These are phyloP conservation scores for Drosophila azteca DNA, from an alignment of 1,140 invertebrate species.

Conservation along the genomic window DNA sequence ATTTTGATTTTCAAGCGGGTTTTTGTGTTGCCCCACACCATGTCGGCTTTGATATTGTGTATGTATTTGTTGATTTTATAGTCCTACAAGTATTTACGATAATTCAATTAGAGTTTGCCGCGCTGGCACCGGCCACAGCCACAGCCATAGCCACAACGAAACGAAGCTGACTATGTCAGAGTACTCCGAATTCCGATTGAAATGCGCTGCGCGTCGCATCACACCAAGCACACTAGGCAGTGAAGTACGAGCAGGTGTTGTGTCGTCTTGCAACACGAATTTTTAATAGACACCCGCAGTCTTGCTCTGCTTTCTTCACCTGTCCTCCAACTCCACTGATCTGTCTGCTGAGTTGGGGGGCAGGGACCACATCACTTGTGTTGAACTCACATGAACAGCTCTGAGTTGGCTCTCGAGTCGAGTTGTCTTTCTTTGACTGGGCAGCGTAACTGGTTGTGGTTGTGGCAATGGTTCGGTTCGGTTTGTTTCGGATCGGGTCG, in stretches of 20 bases:
- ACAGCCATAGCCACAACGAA: slow-evolving; percentile 6
- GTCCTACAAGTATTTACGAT: slow-evolving; percentile 25
- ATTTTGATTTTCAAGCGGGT: slow-evolving; percentile 53
- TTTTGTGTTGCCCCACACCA: slow-evolving; percentile 41
- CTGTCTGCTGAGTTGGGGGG: too few relatives aligned
- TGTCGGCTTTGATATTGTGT: slow-evolving; percentile 21
- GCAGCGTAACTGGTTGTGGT: slow-evolving; percentile 49
- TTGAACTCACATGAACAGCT: slow-evolving; percentile 28
- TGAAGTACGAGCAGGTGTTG: too few relatives aligned
- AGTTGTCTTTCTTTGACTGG: slow-evolving; percentile 35
- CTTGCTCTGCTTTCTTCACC: background rate
- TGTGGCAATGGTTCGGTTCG: background rate
- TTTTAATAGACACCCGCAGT: too few relatives aligned
- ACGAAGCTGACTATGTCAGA: background rate
- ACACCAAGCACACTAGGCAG: slow-evolving; percentile 14
- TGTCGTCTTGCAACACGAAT: too few relatives aligned
- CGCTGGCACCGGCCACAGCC: slow-evolving; percentile 46
- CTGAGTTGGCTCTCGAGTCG: slow-evolving; percentile 8
- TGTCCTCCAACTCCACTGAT: background rate
- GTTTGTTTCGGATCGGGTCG: slow-evolving; percentile 7
- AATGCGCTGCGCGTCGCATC: slow-evolving; percentile 33
- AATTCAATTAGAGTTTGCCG: slow-evolving; percentile 65
- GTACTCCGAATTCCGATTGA: slow-evolving; percentile 14
- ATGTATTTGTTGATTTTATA: background rate
- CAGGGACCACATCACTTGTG: slow-evolving; percentile 10